phyloP scores from a whole-genome alignment of 2,888 invertebrate species.

The Drosophila barbarae region DNA sequence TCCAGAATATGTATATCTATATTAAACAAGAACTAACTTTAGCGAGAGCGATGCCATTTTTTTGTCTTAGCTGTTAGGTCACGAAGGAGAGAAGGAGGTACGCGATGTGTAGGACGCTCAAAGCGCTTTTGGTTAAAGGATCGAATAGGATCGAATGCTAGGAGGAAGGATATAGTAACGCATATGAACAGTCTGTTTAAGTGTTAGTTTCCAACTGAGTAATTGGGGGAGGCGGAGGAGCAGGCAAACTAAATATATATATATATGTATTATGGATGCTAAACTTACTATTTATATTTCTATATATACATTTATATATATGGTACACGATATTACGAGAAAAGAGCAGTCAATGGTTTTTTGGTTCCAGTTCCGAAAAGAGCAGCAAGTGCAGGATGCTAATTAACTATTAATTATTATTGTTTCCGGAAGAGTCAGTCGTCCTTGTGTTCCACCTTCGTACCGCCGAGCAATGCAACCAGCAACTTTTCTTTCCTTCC shows the following conservation, averaged over 20 bases:
- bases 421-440: conserved; percentile 10
- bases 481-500: conserved; percentile 34
- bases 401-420: conserved; percentile 30
- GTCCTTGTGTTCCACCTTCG: conserved; percentile 33
- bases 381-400: conserved; percentile 21
- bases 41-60: conserved; percentile 44
- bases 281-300: conserved; percentile 63
- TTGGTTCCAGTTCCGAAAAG: conserved; percentile 61
- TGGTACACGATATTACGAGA: conserved; percentile 41
- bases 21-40: conserved; percentile 38
- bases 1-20: conserved; percentile 35
- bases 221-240: neutral
- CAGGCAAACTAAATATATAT: conserved; percentile 31
- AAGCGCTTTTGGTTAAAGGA: conserved; percentile 63
- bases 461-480: conserved; percentile 41
- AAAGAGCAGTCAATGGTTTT: conserved; percentile 69
- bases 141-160: conserved; percentile 33
- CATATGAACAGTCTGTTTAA: conserved; percentile 68
- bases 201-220: conserved; percentile 66
- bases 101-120: conserved; percentile 65
- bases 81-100: conserved; percentile 39
- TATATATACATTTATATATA: conserved; percentile 44
- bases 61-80: conserved; percentile 50
- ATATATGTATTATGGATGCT: conserved; percentile 27
- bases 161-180: conserved; percentile 66